Conservation (phyloP, 2,113 vertebrate species). For the Zapus hudsonius region DNA sequence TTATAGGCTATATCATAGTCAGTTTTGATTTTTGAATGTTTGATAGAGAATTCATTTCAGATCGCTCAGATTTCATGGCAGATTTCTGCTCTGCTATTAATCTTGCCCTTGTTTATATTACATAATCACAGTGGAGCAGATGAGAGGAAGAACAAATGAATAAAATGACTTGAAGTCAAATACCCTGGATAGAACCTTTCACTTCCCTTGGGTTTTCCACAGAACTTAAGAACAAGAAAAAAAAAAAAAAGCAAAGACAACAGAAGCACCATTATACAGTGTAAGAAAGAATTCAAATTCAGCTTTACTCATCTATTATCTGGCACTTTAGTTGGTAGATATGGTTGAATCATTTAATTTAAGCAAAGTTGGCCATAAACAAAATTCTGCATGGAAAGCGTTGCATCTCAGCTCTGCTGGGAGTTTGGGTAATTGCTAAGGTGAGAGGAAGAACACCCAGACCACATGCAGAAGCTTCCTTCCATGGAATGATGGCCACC, state of each 20-base stretch:
- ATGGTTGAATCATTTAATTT: background rate
- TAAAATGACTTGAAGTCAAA: constrained; percentile 65
- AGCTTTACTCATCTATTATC: background rate
- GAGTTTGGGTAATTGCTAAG: background rate
- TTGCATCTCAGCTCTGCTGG: background rate
- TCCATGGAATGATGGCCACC: too few relatives aligned
- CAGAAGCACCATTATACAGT: background rate
- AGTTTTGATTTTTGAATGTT: constrained; percentile 68
- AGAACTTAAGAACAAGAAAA: constrained; percentile 47
- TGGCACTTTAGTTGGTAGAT: background rate
- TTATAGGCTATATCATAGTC: constrained; percentile 9
- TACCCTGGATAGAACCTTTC: background rate
- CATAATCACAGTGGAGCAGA: constrained; percentile 49
- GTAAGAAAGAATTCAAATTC: constrained; percentile 23
- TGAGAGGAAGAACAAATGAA: constrained; percentile 70
- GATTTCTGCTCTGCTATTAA: constrained; percentile 59
- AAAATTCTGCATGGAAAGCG: background rate
- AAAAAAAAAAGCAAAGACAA: background rate
- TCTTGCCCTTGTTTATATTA: constrained; percentile 61
- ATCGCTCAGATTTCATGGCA: constrained; percentile 54
- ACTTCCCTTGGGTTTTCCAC: constrained; percentile 40
- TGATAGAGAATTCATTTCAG: constrained; percentile 67
- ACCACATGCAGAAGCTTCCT: background rate
- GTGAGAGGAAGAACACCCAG: background rate
- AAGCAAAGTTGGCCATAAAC: background rate